Evolutionary conservation across 92 coral and sea anemone species (phyloP).

Genomic region (Metridium senile): DNA sequence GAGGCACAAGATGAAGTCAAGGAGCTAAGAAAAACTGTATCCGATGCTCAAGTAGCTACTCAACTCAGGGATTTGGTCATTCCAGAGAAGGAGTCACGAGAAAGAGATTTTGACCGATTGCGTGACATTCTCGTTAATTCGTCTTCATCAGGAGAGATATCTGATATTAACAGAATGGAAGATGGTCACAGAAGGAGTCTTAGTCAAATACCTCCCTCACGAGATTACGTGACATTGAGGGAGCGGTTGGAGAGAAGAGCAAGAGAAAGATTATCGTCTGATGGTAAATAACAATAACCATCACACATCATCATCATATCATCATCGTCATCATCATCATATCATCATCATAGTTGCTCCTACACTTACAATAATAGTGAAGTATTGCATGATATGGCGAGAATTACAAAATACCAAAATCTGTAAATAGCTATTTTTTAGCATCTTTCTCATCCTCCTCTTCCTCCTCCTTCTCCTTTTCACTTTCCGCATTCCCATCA

Average conservation of each 20-base stretch:
- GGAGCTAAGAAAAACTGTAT: not conserved
- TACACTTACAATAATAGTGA: too few relatives aligned
- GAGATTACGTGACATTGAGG: slow-evolving; percentile 29
- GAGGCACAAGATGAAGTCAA: slow-evolving; percentile 30
- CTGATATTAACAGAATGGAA: not conserved
- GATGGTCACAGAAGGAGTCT: slow-evolving; percentile 10
- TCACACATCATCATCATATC: too few relatives aligned
- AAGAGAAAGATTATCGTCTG: slow-evolving; percentile 7
- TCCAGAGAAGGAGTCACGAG: not conserved
- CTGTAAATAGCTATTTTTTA: too few relatives aligned
- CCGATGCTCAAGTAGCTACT: slow-evolving; percentile 10
- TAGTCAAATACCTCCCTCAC: slow-evolving; percentile 21
- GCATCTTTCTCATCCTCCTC: too few relatives aligned
- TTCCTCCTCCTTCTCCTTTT: too few relatives aligned
- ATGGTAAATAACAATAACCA: slow-evolving; percentile 15
- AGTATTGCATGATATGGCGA: too few relatives aligned
- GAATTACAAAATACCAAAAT: too few relatives aligned
- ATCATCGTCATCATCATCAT: too few relatives aligned
- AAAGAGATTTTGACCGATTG: not conserved
- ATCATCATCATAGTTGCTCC: too few relatives aligned
- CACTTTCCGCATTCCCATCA: too few relatives aligned
- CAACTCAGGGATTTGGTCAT: too few relatives aligned
- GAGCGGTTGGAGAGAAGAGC: slow-evolving; percentile 19
- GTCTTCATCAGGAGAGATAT: slow-evolving; percentile 2
- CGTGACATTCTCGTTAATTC: not conserved